Base-by-base conservation (phyloP, 2,888 invertebrate genomes). In the Flabesymbios commensalis region DNA sequence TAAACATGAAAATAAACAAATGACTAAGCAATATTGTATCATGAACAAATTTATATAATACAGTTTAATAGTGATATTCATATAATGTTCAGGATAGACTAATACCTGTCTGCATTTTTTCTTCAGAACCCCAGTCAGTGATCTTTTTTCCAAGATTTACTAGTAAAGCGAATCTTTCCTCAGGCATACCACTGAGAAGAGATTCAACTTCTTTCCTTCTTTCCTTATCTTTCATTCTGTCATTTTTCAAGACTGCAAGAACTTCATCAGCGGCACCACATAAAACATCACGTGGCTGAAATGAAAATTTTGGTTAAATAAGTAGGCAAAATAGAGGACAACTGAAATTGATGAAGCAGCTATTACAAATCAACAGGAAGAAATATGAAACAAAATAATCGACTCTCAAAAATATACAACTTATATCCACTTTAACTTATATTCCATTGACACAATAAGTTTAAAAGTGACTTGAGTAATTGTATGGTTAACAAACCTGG, bases 261-360 rank as follows among this genome's bases (percentile, higher is more conserved):
- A 99, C 94, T 87, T 99, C 99, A 85, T 99, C 99, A n/a, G 97
- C 98, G 7, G 99, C 97, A 33, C 98, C 99, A 80, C 97, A 97
- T 31, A 99, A 83, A 69, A 99, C 92, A 82, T 99, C 98, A 59
- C 96, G 86, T 0, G 98, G 96, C 85, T 97, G 75, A 67, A 75
- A 68, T 17, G 10, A 29, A 49, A 42, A 45, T 19, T 14, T 10
- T 45, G 14, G 19, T 45, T 17, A 45, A 31, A 10, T 51, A 7
- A 29, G 29, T 32, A 32, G 29, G 24, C 7, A 32, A 51, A 51
- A 14, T 10, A 32, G 10, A 51, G 51, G 29, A 7, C 10, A 51
- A 51, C 14, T 14, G 14, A 14, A 54, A 48, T 5, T 49, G 10
- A 48, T 49, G 14, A 48, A n/a, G n/a, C n/a, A n/a, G n/a, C n/a